Evolutionary conservation across 2,797 vertebrate genomes (phyloP).

Genomic region (Huso huso): DNA sequence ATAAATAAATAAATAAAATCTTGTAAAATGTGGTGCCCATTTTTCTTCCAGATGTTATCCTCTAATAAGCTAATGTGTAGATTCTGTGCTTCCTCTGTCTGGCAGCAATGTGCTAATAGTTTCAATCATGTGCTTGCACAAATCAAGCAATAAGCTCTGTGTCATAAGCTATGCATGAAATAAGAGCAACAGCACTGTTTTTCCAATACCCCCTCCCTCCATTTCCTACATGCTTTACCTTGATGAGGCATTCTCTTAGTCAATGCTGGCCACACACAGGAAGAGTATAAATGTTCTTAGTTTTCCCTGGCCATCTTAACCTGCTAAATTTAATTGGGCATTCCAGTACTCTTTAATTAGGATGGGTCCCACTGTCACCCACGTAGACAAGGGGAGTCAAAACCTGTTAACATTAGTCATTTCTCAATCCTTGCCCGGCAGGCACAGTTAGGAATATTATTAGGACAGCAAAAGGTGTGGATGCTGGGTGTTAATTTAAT

Average conservation of each 20-base stretch:
- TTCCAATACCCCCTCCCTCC: not conserved
- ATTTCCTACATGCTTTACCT: not conserved
- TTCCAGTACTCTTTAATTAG: slow-evolving; percentile 33
- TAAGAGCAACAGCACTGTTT: not conserved
- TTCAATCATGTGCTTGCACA: slow-evolving; percentile 1
- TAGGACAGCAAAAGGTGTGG: not conserved
- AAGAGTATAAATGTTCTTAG: not conserved
- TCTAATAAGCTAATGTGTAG: slow-evolving; percentile 3
- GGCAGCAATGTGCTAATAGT: not conserved
- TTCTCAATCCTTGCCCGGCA: slow-evolving; percentile 5
- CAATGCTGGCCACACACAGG: too few species aligned
- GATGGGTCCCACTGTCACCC: slow-evolving; percentile 33
- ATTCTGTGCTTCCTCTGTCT: not conserved
- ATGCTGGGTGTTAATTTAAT: too few species aligned
- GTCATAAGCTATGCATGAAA: not conserved
- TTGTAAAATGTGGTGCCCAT: slow-evolving; percentile 5
- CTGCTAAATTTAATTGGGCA: slow-evolving; percentile 41
- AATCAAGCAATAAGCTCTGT: not conserved
- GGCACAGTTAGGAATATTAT: not conserved
- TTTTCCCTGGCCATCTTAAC: slow-evolving; percentile 12
- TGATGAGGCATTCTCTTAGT: too few species aligned
- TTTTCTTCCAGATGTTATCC: slow-evolving; percentile 12
- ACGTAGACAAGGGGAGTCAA: slow-evolving; percentile 38
- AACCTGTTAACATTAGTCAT: slow-evolving; percentile 20
- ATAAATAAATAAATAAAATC: not conserved